Evolutionary conservation across 2,888 invertebrate species (phyloP), one percentile per base, ranked within the genome.

Genomic region (Drosophila kuntzei): DNA sequence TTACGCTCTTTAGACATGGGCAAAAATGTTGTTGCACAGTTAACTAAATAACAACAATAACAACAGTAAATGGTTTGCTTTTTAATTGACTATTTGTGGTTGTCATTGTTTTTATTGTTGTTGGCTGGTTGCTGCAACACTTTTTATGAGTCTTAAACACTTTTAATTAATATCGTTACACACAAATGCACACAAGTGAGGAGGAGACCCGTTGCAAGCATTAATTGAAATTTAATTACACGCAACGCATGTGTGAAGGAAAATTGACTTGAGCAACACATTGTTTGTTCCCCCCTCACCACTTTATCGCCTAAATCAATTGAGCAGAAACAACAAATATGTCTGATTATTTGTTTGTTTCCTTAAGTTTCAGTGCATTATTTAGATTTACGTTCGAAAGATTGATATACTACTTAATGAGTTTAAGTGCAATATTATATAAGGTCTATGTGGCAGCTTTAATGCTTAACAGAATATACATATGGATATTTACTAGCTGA

Each of bases 221-320:
- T 78, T 86, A 84, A 88, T 89, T 88, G 76, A 79, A 80, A 75
- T 84, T 79, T 81, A 88, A 88, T 89, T 88, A 81, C 49, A 70
- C 46, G 53, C 43, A 55, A 62, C 53, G 51, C 51, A 46, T 71
- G 71, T 73, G 65, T 67, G 64, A 75, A 25, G 61, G 44, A 69
- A 76, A 66, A 44, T 63, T 60, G 51, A 44, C 32, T 62, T 73
- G 59, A 61, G 55, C 36, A 54, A 69, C 49, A 34, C 39, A 41
- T 62, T 14, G 27, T 49, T 18, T 18, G 16, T 32, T 51, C 60
- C 7, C 34, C 32, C 20, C 22, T 16, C 12, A 7, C 2, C 11
- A 4, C 41, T 16, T 7, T 16, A 4, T 37, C n/a, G 6, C 36
- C 20, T 11, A 4, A 74, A 68, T 11, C 37, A 53, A 53, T 72